These are phyloP conservation scores for Ornithorhynchus anatinus DNA, from an alignment of 2,113 vertebrate genomes.

Conservation along the genomic window DNA sequence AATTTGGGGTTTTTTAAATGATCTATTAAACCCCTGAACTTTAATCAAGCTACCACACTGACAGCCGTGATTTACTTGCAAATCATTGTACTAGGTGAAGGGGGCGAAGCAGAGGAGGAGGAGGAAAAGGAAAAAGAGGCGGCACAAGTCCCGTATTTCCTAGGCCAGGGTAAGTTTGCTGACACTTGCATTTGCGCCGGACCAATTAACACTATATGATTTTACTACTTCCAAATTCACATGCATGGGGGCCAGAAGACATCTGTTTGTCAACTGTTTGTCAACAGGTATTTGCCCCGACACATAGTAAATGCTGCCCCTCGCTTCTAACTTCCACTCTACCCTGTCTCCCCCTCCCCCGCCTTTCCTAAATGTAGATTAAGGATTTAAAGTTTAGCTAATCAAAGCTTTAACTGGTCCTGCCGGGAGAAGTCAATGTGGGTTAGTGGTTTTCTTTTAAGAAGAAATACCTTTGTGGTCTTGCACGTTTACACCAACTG, in stretches of 20 bases:
- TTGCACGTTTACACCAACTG: conserved; percentile 30
- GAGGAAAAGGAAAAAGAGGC: conserved; percentile 47
- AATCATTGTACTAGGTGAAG: conserved; percentile 72
- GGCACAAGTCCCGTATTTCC: conserved; percentile 68
- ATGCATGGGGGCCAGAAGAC: not conserved
- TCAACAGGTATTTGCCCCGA: conserved; percentile 9
- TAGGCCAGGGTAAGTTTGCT: not conserved
- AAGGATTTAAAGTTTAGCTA: conserved; percentile 52
- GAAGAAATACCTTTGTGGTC: conserved; percentile 27
- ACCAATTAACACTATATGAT: not conserved
- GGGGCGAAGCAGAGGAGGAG: conserved; percentile 56
- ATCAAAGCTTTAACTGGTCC: conserved; percentile 47
- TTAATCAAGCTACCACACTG: conserved; percentile 95
- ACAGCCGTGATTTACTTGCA: conserved; percentile 87
- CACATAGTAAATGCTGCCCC: not conserved
- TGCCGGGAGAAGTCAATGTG: conserved; percentile 32
- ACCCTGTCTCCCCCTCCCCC: not conserved
- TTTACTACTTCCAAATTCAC: not conserved
- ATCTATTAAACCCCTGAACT: conserved; percentile 99
- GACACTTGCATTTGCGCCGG: not conserved
- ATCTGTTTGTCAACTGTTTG: not conserved
- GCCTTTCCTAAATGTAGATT: conserved; percentile 9
- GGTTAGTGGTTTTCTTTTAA: conserved; percentile 23
- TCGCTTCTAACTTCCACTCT: conserved; percentile 1
- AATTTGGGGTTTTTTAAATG: conserved; percentile 93